Evolutionary conservation across 2,888 invertebrate species (phyloP), one percentile per base, ranked within the genome.

Genomic region (Polyommatus icarus): DNA sequence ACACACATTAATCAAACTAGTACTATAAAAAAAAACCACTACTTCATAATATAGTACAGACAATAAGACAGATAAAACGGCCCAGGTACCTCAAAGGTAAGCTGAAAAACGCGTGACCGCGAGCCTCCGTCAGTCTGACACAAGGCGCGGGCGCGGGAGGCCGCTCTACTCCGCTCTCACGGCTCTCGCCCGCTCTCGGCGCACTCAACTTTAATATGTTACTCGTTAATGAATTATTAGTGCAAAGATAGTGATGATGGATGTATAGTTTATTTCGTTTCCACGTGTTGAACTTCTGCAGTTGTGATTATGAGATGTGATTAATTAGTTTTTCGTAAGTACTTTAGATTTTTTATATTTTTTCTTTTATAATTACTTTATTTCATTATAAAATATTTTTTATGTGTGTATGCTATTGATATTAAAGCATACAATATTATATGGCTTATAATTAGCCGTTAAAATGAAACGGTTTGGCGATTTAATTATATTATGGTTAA

Each of bases 251-350:
- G 89, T 90, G 89, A 87, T 88, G 87, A 86, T 84, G 84, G 86
- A 85, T 78, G 77, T 59, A 80, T 83, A 83, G 80, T 84, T 85
- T 83, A 82, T 80, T 80, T 83, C 82, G 83, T 76, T 76, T 50
- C 78, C 76, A 46, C 67, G 81, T 81, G 88, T 88, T 87, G 89
- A 88, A 91, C 89, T 87, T 84, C 83, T 83, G 80, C 78, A 82
- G 81, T 82, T 84, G 84, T 89, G 85, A 85, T 88, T 90, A 89
- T 90, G 92, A 84, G 86, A 93, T 91, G 92, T 93, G 91, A 92
- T 89, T 89, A 83, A 80, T 81, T 82, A 81, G 78, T 83, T 81
- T 83, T 85, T 87, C 87, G 87, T 88, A 85, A 88, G 88, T 88
- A 86, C 82, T 77, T 75, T 46, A 40, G 10, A 36, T 73, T 46